phyloP scores from a whole-genome alignment of 2,888 invertebrate species.

The Campopleginae sp. region DNA sequence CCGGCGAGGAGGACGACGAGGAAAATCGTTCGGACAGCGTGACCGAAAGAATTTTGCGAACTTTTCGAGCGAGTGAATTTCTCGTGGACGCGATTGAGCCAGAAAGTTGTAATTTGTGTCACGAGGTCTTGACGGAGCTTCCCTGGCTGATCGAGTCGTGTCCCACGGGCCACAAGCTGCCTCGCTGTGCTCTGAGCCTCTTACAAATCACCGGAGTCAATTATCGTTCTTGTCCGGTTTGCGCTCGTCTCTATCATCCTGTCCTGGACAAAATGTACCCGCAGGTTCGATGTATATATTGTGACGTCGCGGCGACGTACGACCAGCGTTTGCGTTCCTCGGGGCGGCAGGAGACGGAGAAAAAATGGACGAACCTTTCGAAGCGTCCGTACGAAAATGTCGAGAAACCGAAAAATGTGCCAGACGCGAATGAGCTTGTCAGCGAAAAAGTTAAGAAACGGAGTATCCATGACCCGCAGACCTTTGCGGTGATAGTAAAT shows the following conservation, averaged over 20 bases:
- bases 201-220: slow-evolving; percentile 77
- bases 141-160: slow-evolving; percentile 77
- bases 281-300: slow-evolving; percentile 78
- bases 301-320: slow-evolving; percentile 77
- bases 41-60: background rate
- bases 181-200: slow-evolving; percentile 79
- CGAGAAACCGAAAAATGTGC: background rate
- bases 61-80: slow-evolving; percentile 49
- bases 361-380: slow-evolving; percentile 62
- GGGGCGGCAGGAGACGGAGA: slow-evolving; percentile 33
- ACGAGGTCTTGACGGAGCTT: slow-evolving; percentile 74
- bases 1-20: slow-evolving; percentile 73
- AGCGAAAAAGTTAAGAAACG: slow-evolving; percentile 53
- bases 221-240: slow-evolving; percentile 78
- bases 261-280: slow-evolving; percentile 75
- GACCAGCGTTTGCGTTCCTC: slow-evolving; percentile 70
- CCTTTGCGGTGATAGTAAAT: slow-evolving; percentile 66
- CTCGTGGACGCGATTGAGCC: slow-evolving; percentile 62
- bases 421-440: background rate
- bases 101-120: slow-evolving; percentile 79
- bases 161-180: slow-evolving; percentile 78
- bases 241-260: slow-evolving; percentile 79
- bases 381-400: slow-evolving; percentile 46
- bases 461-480: slow-evolving; percentile 45
- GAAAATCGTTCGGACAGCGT: slow-evolving; percentile 26